These are phyloP conservation scores for Apocrypta bakeri DNA, from an alignment of 1,140 invertebrate genomes.

Conservation along the genomic window DNA sequence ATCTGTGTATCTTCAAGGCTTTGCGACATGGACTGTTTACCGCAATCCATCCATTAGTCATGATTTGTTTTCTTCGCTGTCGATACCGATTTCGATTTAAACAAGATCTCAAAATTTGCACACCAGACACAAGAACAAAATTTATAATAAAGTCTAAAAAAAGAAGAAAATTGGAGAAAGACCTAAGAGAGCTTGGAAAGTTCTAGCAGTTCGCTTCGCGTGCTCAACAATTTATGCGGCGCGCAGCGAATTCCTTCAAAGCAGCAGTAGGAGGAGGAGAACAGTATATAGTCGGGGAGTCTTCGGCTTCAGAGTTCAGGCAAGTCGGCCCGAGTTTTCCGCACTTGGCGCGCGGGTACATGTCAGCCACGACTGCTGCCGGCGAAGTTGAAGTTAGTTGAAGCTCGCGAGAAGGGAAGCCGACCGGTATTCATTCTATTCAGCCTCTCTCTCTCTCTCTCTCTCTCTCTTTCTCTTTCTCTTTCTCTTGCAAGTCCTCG, in stretches of 20 bases:
- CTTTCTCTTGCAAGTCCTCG: neutral
- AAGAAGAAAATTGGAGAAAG: neutral
- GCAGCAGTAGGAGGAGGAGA: neutral
- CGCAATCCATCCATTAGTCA: too few species aligned
- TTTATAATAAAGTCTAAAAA: too few species aligned
- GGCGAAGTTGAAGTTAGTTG: neutral
- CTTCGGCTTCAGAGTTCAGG: neutral
- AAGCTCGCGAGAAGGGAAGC: neutral
- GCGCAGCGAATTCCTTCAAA: slow-evolving; percentile 16
- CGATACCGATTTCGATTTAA: too few species aligned
- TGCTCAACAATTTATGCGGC: slow-evolving; percentile 18
- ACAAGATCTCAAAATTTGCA: too few species aligned
- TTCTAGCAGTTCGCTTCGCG: neutral
- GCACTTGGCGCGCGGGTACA: neutral
- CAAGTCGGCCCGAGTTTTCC: neutral
- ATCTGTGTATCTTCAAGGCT: neutral
- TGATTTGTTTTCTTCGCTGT: too few species aligned
- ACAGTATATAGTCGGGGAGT: neutral
- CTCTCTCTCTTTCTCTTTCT: neutral
- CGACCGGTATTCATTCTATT: neutral
- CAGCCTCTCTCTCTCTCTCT: neutral
- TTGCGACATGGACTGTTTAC: too few species aligned
- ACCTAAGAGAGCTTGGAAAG: neutral
- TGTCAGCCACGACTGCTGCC: neutral
- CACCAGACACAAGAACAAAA: too few species aligned